A percentile compares a stretch with the other conserved stretches of the same genome.
Conservation (phyloP, 2,888 invertebrate genomes). For the Nebria brevicollis region DNA sequence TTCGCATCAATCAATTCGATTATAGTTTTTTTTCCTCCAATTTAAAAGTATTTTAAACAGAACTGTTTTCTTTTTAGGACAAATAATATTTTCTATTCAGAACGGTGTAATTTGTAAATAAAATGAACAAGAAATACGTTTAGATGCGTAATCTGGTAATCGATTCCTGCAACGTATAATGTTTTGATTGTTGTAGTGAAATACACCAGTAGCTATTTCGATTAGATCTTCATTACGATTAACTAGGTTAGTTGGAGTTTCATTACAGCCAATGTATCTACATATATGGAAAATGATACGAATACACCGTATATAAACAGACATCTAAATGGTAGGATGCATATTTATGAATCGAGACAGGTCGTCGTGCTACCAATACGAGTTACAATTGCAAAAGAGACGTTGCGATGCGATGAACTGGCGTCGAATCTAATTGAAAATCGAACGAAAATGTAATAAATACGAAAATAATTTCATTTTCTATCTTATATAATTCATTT, state of each 20-base stretch:
- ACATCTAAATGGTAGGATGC: neutral
- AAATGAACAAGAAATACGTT: no score
- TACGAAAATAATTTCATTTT: neutral
- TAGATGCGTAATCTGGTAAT: no score
- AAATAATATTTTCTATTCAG: no score
- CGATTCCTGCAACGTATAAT: neutral
- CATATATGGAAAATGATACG: no score
- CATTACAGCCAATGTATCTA: neutral
- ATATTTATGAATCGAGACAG: neutral
- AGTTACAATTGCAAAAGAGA: neutral
- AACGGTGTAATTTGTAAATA: no score
- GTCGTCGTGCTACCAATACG: neutral
- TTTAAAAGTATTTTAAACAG: no score
- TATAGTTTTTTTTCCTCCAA: no score
- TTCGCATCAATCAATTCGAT: no score
- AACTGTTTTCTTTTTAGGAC: no score
- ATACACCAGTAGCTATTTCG: neutral
- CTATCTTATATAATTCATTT: neutral
- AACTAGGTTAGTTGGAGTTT: neutral
- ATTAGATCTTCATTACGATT: neutral
- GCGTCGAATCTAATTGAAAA: neutral
- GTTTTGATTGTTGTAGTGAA: neutral
- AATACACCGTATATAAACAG: neutral
- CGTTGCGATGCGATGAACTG: neutral
- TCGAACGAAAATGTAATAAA: neutral